Conservation (phyloP, 2,113 vertebrate genomes). For the Notothenia rossii region DNA sequence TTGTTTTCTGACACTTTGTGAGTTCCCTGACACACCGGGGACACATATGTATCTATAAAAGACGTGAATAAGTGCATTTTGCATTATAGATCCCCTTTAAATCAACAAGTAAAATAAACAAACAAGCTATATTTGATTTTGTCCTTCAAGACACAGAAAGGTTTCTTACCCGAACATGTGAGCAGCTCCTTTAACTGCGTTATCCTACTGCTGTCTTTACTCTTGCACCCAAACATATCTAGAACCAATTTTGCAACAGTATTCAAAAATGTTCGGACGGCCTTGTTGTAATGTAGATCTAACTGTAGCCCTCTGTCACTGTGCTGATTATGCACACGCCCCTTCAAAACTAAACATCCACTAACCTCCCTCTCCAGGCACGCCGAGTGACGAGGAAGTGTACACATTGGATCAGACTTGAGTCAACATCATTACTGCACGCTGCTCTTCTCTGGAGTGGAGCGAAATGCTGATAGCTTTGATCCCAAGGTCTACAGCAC, state of each 20-base stretch:
- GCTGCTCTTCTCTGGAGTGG: constrained; percentile 57
- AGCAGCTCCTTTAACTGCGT: too few species aligned
- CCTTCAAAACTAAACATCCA: constrained; percentile 59
- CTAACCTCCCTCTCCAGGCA: constrained; percentile 50
- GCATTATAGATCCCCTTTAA: too few species aligned
- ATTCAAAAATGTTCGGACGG: constrained; percentile 63
- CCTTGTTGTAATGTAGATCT: constrained; percentile 49
- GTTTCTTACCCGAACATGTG: too few species aligned
- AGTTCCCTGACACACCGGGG: too few species aligned
- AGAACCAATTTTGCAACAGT: constrained; percentile 65
- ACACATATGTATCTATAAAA: too few species aligned
- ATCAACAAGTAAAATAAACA: too few species aligned
- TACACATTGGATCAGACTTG: constrained; percentile 69
- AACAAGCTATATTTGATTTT: not conserved
- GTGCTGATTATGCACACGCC: constrained; percentile 56
- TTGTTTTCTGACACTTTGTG: too few species aligned
- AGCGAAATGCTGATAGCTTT: constrained; percentile 45
- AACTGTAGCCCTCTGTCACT: constrained; percentile 57
- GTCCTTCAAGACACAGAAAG: not conserved
- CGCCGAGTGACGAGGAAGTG: constrained; percentile 43
- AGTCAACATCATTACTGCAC: constrained; percentile 76
- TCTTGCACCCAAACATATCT: constrained; percentile 65
- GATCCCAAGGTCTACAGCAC: constrained; percentile 41
- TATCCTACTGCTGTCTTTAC: constrained; percentile 64
- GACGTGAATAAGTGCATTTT: too few species aligned